These are phyloP conservation scores for Drosophila pseudoobscura DNA, from an alignment of 1,140 invertebrate species.

Conservation along the genomic window DNA sequence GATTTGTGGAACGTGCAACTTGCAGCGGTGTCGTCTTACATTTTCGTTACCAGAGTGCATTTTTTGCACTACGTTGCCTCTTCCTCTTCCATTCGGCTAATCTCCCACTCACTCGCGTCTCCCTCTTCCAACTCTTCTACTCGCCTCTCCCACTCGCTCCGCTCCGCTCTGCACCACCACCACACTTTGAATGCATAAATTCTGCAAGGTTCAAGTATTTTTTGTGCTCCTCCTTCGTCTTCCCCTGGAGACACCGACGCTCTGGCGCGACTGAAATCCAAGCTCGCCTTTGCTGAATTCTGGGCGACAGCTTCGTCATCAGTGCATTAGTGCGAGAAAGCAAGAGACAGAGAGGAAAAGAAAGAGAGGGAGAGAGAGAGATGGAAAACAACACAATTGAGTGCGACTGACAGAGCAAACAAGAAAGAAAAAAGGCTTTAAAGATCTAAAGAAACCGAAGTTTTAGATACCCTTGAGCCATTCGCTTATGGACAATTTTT, in stretches of 20 bases:
- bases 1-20: constrained; percentile 53
- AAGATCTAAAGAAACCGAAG: too few species aligned
- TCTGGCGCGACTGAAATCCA: constrained; percentile 32
- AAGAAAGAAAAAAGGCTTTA: too few species aligned
- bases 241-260: constrained; percentile 7
- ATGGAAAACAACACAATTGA: neutral
- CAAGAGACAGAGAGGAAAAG: neutral
- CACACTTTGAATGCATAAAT: constrained; percentile 25
- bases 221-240: constrained; percentile 1
- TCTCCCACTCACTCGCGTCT: too few species aligned
- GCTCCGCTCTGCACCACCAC: neutral
- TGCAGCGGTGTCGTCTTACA: constrained; percentile 69
- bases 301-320: too few species aligned
- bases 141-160: too few species aligned
- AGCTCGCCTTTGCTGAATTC: constrained; percentile 4
- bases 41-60: constrained; percentile 25
- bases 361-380: too few species aligned
- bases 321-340: neutral
- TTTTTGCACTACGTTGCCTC: neutral
- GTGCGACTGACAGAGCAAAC: too few species aligned
- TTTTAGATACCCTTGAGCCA: too few species aligned
- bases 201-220: constrained; percentile 13
- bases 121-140: too few species aligned
- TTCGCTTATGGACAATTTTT: too few species aligned
- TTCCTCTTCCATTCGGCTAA: too few species aligned